These are phyloP conservation scores for Drosophila asahinai DNA, from an alignment of 1,140 invertebrate species.

Conservation along the genomic window DNA sequence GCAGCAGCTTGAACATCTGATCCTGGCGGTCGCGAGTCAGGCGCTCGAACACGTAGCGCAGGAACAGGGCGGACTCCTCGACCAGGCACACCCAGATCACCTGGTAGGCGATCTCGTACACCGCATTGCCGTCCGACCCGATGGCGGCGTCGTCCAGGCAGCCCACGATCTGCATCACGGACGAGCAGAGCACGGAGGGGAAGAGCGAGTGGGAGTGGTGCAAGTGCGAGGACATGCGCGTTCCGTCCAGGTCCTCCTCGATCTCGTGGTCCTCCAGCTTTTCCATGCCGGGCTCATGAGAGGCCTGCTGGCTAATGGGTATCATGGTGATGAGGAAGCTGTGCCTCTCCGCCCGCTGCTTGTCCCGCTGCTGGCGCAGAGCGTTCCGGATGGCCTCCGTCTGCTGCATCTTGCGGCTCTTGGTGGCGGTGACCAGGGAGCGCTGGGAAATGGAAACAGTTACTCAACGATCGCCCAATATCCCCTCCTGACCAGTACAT, in stretches of 20 bases:
- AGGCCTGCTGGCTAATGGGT: constrained; percentile 97
- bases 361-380: constrained; percentile 97
- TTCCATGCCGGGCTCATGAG: constrained; percentile 97
- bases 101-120: constrained; percentile 96
- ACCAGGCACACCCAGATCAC: constrained; percentile 99
- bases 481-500: constrained; percentile 34
- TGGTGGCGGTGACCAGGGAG: constrained; percentile 98
- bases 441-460: constrained; percentile 87
- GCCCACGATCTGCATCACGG: constrained; percentile 97
- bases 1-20: constrained; percentile 96
- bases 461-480: background rate
- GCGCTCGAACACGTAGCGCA: constrained; percentile 97
- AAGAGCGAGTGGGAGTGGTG: constrained; percentile 97
- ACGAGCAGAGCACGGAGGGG: constrained; percentile 97
- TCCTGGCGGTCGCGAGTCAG: constrained; percentile 98
- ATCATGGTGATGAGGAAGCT: constrained; percentile 99
- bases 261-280: constrained; percentile 95
- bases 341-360: constrained; percentile 96
- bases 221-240: constrained; percentile 89
- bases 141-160: constrained; percentile 98
- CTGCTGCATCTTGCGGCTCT: constrained; percentile 99
- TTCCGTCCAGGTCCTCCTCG: constrained; percentile 90
- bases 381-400: constrained; percentile 98
- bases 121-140: constrained; percentile 95
- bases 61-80: constrained; percentile 98